Base-by-base conservation (phyloP, 1,140 invertebrate species). In the Araneus ventricosus region DNA sequence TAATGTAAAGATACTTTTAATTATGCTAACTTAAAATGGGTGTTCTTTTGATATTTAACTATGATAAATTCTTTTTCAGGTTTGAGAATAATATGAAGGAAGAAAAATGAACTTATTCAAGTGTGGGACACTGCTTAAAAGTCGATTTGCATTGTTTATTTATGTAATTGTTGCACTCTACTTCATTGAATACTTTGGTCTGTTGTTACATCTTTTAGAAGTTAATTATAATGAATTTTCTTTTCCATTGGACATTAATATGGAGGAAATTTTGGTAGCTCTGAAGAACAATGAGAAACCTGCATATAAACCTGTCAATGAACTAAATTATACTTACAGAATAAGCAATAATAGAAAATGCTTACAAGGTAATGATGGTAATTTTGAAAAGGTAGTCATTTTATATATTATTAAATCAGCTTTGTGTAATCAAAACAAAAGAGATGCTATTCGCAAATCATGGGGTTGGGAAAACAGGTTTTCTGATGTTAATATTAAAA, bases 381-480 rank as follows among this genome's bases (percentile, higher is more conserved):
- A 89, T 27, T 52, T 63, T 85, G 92, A 94, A 37, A 91, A 94
- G 30, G 93, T 96, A 14, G 93, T 94, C 45, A 87, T 96, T 8
- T 89, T 96, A 79, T 95, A 95, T 94, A 94, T 99, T 34, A 96
- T 99, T 0, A 99, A 99, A 96, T 98, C 98, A n/a, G 97, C 97
- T 5, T 95, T 97, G 93, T 94, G 96, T 2, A 95, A 99, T 96
- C 97, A 97, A 94, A 95, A 97, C 0, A 96, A 96, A 90, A 96
- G 98, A 92, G 94, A 95, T 24, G 97, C 96, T 1, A 98, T 99
- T 94, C 95, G 98, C 91, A 96, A 97, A 52, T 97, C 98, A 0
- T 99, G 98, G 97, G 98, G 98, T 6, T 97, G 97, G 95, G 97
- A 98, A 94, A 96, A 96, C 61, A 95, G 97, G 93, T 96, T 97